Evolutionary conservation across 2,113 vertebrate genomes (phyloP), one percentile per base, ranked within the genome.

Genomic region (Mirounga angustirostris): DNA sequence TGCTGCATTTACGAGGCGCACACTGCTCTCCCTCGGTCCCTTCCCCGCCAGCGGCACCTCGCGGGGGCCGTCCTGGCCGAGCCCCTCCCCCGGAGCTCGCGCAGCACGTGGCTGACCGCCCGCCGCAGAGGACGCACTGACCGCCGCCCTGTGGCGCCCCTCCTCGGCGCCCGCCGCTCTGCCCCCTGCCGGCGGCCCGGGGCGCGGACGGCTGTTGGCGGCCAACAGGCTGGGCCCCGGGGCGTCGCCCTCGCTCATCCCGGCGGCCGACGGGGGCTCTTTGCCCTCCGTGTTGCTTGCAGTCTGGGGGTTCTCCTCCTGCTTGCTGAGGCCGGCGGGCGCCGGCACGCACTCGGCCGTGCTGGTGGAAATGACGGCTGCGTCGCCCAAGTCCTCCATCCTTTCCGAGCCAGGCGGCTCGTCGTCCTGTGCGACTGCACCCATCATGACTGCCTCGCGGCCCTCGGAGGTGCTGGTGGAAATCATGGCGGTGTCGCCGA

Each of bases 401-500:
- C 96, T 97, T 10, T 30, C 56, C 19, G 54, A 30, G 4, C 86
- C 2, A 0, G 98, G 95, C 28, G 63, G 96, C 78, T 87, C 96
- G 71, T 98, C 98, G n/a, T 96, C 97, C 40, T 74, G 96, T 0
- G 93, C 95, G 52, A 92, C 21, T n/a, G 97, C 52, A 30, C 97
- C 98, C n/a, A 98, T 91, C 89, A 98, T 96, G 36, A 96, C 94
- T 15, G 98, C 98, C 24, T 99, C 98, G 18, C 98, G 95, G 19
- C 98, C 98, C 89, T 99, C 98, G 11, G 98, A 97, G 92, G 98
- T 97, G 50, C 98, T 99, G 1, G 99, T 98, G 74, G 98, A 98
- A 73, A 99, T 99, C 97, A 98, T 30, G 88, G 98, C 74, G 21
- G 96, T 74, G 69, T 99, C 98, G 0, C 97, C 92, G 2, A 94